Evolutionary conservation across 2,797 vertebrate genomes (phyloP).

Genomic region (Hypotaenidia okinawae): DNA sequence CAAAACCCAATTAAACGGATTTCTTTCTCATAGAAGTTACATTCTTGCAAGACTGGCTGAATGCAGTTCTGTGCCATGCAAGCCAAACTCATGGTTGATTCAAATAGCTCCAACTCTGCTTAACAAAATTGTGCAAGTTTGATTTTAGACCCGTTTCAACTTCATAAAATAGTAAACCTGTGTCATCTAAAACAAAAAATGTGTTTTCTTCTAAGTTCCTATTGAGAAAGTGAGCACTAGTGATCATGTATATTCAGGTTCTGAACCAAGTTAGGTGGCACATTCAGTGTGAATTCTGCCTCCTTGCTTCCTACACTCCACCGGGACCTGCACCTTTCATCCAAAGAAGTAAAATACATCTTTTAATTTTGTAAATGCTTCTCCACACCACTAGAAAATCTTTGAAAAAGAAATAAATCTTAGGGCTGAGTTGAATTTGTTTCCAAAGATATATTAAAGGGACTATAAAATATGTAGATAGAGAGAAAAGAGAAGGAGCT

Average conservation of each 20-base stretch:
- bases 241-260: background rate
- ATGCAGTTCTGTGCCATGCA: background rate
- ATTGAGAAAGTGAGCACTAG: background rate
- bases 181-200: background rate
- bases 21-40: slow-evolving; percentile 9
- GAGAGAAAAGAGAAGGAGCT: background rate
- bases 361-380: background rate
- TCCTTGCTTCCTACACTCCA: background rate
- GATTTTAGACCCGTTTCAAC: background rate
- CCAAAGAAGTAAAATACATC: background rate
- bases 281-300: background rate
- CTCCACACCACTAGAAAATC: background rate
- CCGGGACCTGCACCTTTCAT: background rate
- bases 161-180: background rate
- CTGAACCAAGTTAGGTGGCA: background rate
- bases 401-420: background rate
- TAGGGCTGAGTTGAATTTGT: background rate
- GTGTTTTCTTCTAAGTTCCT: background rate
- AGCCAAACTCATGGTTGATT: background rate
- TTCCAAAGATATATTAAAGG: background rate
- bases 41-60: background rate
- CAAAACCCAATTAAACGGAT: background rate
- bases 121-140: background rate
- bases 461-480: background rate
- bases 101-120: background rate